Evolutionary conservation across 2,113 vertebrate genomes (phyloP), one percentile per base, ranked within the genome.

Genomic region (Motacilla tschutschensis): DNA sequence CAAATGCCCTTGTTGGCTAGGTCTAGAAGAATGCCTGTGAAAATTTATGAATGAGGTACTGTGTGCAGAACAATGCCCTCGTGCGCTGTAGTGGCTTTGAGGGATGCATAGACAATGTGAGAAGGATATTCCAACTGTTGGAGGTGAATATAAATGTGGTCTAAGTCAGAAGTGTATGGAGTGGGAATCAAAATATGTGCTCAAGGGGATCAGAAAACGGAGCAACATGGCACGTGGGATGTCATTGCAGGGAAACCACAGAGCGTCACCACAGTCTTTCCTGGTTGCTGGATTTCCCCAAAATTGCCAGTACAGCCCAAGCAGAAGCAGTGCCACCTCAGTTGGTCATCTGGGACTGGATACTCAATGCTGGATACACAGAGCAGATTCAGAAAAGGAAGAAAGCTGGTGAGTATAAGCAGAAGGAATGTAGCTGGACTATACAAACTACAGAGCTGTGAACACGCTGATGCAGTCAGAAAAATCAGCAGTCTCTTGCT

Each of bases 81-180:
- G 0, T 22, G 63, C 3, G 0, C 1, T 0, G 8, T 3, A 18
- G 13, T 28, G 79, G 60, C 58, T 75, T n/a, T 28, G 72, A 86
- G 43, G n/a, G 43, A 26, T 28, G 40, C 24, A 28, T 7, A 21
- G 38, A 53, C 62, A 75, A 44, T 0, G 0, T 1, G 1, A 75
- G 70, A 57, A 65, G 55, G 90, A 54, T 24, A 70, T 25, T 55
- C 31, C 26, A 22, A 11, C 9, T 1, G 0, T 8, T 79, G n/a
- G 29, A 81, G 21, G 14, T n/a, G 35, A 82, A 50, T 66, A 44
- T 26, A 35, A 60, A 38, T 9, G 5, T 24, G 41, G 8, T 50
- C 20, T 36, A 50, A 79, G 10, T 38, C 35, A 35, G 17, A 79
- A 55, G 22, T 1, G 7, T 20, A 2, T 20, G 40, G 53, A 35